A percentile compares a stretch with the other conserved stretches of the same genome.
Evolutionary conservation across 2,113 vertebrate species (phyloP).

Genomic region (Protomyctophum bolini): DNA sequence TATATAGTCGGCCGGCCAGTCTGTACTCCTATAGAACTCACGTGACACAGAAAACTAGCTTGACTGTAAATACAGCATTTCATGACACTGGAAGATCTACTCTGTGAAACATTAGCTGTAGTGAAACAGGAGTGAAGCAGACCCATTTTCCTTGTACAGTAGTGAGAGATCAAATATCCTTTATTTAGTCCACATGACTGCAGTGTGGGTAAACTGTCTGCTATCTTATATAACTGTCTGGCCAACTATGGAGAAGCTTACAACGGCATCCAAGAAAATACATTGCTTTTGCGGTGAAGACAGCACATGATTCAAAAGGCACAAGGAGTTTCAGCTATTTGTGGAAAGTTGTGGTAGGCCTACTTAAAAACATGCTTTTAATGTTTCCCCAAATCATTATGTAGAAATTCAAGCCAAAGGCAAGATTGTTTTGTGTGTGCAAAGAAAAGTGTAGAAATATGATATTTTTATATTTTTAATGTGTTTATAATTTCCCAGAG

Average conservation of each 20-base stretch:
- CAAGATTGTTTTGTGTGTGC: not conserved
- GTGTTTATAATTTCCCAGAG: constrained; percentile 48
- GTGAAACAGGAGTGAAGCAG: not conserved
- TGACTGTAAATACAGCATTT: not conserved
- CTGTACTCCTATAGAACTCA: not conserved
- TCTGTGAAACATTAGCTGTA: not conserved
- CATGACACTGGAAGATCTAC: not conserved
- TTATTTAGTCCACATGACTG: not conserved
- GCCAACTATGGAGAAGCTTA: constrained; percentile 51
- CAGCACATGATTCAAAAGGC: not conserved
- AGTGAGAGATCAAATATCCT: constrained; percentile 10
- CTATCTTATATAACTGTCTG: not conserved
- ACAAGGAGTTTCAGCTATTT: not conserved
- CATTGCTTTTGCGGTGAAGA: not conserved
- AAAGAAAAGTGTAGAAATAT: constrained; percentile 8
- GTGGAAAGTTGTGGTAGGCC: not conserved
- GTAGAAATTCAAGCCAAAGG: constrained; percentile 35
- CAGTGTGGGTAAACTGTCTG: not conserved
- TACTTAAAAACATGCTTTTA: not conserved
- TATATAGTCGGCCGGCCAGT: constrained; percentile 9
- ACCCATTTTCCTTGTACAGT: constrained; percentile 1
- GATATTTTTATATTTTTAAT: constrained; percentile 2
- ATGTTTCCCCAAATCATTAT: constrained; percentile 5
- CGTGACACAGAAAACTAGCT: not conserved
- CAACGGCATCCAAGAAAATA: constrained; percentile 31